phyloP scores from a whole-genome alignment of 2,888 invertebrate genomes.

The Thumatha senex region DNA sequence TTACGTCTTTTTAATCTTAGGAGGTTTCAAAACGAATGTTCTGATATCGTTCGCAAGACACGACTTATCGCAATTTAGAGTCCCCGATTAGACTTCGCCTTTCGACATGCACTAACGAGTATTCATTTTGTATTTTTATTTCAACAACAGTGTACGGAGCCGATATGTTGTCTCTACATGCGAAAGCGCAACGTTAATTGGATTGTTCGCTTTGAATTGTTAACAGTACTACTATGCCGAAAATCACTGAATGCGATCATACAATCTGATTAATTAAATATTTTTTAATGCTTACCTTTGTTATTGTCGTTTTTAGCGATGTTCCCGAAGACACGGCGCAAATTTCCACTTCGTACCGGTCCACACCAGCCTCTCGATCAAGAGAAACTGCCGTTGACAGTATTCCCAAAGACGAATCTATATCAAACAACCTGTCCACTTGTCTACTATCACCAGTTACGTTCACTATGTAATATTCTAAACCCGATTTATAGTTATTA shows the following conservation, averaged over 20 bases:
- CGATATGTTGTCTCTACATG: constrained; percentile 74
- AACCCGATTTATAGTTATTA: constrained; percentile 86
- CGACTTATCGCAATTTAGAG: constrained; percentile 82
- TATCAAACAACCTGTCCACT: constrained; percentile 95
- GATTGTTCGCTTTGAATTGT: constrained; percentile 58
- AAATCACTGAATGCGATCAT: constrained; percentile 41
- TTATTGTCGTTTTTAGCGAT: constrained; percentile 88
- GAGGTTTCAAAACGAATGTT: constrained; percentile 73
- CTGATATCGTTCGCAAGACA: constrained; percentile 72
- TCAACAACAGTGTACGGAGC: constrained; percentile 69
- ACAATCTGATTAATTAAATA: constrained; percentile 39
- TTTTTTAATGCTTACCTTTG: constrained; percentile 87
- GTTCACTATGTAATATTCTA: constrained; percentile 96
- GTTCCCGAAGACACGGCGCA: constrained; percentile 91
- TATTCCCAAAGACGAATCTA: constrained; percentile 94
- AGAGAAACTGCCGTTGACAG: constrained; percentile 92
- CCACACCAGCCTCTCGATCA: constrained; percentile 93
- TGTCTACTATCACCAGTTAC: constrained; percentile 89
- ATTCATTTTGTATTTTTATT: constrained; percentile 74
- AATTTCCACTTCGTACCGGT: constrained; percentile 92
- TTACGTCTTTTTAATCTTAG: constrained; percentile 62
- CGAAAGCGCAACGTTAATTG: constrained; percentile 75
- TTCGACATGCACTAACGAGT: constrained; percentile 79
- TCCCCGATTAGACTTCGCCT: constrained; percentile 74
- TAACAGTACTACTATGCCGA: constrained; percentile 46